These are phyloP conservation scores for Amitus sp. DNA, from an alignment of 2,888 invertebrate genomes.

Conservation along the genomic window DNA sequence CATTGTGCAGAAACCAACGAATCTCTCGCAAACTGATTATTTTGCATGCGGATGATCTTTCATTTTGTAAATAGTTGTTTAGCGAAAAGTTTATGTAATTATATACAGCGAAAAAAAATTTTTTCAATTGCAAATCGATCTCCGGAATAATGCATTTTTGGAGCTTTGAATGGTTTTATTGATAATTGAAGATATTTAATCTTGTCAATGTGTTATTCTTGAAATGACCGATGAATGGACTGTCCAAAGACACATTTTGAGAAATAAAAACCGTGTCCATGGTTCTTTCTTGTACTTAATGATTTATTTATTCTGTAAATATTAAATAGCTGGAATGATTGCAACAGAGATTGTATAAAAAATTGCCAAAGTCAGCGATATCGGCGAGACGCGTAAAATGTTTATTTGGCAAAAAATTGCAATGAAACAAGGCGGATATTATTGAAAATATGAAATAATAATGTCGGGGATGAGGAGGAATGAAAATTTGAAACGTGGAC, in stretches of 20 bases:
- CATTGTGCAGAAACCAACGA: too few species aligned
- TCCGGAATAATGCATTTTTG: constrained; percentile 15
- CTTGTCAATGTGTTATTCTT: constrained; percentile 37
- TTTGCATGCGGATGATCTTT: constrained; percentile 4
- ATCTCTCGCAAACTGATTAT: too few species aligned
- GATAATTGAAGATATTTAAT: constrained; percentile 38
- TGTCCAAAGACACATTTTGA: constrained; percentile 32
- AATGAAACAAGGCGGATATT: too few species aligned
- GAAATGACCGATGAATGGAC: constrained; percentile 30
- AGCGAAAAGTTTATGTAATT: constrained; percentile 24
- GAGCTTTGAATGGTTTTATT: too few species aligned
- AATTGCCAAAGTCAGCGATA: too few species aligned
- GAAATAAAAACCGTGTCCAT: constrained; percentile 28
- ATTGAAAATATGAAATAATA: background rate
- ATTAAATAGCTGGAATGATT: too few species aligned
- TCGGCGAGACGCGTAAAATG: too few species aligned
- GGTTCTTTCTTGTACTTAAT: constrained; percentile 20
- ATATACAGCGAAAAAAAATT: constrained; percentile 13
- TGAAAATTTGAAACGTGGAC: constrained; percentile 20
- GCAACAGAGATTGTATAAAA: too few species aligned
- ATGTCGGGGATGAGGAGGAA: background rate
- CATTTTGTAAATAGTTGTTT: constrained; percentile 28
- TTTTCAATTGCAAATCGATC: constrained; percentile 21
- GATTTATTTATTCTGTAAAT: too few species aligned
- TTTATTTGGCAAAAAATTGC: too few species aligned